phyloP scores from a whole-genome alignment of 2,797 vertebrate species.

The Chelonia mydas region DNA sequence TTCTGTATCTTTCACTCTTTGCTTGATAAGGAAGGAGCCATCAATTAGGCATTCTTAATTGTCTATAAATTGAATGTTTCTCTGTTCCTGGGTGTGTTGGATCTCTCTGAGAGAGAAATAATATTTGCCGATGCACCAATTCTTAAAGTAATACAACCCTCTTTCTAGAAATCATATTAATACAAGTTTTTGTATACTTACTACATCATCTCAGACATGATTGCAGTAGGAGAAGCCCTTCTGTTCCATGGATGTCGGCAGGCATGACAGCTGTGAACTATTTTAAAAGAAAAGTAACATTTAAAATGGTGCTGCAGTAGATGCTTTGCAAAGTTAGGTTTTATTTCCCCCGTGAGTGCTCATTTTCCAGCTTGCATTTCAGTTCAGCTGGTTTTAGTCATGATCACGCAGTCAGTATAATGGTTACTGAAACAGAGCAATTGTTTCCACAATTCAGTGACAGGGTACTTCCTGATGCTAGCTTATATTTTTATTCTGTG shows the following conservation, averaged over 20 bases:
- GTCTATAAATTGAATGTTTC: not conserved
- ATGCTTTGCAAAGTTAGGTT: not conserved
- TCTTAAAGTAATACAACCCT: not conserved
- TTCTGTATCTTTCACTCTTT: not conserved
- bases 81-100: not conserved
- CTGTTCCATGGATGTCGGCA: not conserved
- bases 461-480: not conserved
- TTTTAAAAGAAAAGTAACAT: not conserved
- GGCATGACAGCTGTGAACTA: not conserved
- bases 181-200: not conserved
- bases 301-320: not conserved
- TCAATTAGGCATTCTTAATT: not conserved
- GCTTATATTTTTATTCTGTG: not conserved
- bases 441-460: not conserved
- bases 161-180: not conserved
- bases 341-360: not conserved
- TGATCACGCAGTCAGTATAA: not conserved
- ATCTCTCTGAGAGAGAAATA: not conserved
- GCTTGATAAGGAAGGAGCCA: not conserved
- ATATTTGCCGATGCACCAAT: not conserved
- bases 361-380: constrained; percentile 2
- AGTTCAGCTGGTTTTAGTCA: not conserved
- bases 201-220: not conserved
- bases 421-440: not conserved
- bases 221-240: not conserved